A percentile compares a stretch with the other conserved stretches of the same genome.
Conservation (phyloP, 2,113 vertebrate genomes). For the Hydropotes inermis region DNA sequence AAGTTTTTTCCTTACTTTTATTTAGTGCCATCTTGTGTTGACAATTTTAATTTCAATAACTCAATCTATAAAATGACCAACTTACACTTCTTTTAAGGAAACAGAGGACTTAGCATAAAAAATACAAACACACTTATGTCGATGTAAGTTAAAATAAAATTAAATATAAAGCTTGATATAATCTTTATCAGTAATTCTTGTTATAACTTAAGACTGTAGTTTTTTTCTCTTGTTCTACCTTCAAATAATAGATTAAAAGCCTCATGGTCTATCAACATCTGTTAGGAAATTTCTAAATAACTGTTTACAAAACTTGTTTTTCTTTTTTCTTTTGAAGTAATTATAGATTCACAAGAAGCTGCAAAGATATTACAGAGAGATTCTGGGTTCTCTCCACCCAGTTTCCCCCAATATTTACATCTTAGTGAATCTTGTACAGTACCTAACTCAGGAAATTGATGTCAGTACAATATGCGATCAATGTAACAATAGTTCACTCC, state of each 20-base stretch:
- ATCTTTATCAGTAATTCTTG: not conserved
- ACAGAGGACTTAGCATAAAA: not conserved
- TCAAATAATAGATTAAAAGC: not conserved
- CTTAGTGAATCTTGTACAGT: not conserved
- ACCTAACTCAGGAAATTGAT: not conserved
- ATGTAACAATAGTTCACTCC: not conserved
- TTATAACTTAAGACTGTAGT: not conserved
- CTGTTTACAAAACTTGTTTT: not conserved
- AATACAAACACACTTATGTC: not conserved
- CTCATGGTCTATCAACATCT: not conserved
- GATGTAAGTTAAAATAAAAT: conserved; percentile 1
- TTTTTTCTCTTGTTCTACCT: not conserved
- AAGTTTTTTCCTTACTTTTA: conserved; percentile 70
- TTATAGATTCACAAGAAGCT: not conserved
- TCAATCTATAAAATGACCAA: not conserved
- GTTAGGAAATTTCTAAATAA: not conserved
- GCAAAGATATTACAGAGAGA: not conserved
- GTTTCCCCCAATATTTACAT: not conserved
- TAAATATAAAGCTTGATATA: not conserved
- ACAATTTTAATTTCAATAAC: conserved; percentile 56
- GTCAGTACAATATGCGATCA: not conserved
- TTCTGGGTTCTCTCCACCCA: not conserved
- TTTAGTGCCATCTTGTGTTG: conserved; percentile 83
- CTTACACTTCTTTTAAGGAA: not conserved
- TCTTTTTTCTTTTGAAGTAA: not conserved